Evolutionary conservation across 92 coral and sea anemone genomes (phyloP), one percentile per base, ranked within the genome.

Genomic region (Epizoanthus scotinus): DNA sequence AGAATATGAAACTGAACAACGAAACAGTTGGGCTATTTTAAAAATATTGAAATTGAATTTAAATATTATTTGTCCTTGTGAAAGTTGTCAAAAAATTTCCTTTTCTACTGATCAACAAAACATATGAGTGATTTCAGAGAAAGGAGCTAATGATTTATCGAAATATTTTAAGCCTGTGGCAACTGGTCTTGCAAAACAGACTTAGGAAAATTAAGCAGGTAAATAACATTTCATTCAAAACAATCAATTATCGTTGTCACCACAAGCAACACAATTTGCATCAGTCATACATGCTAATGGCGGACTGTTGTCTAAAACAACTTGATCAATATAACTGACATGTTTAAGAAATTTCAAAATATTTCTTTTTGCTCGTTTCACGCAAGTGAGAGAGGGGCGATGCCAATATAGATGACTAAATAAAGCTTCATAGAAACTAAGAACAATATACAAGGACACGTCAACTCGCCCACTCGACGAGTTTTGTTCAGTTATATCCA

Each of bases 361-460:
- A 44, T 8, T 44, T 44, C 13, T 44, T 44, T 12, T 44, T 44
- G 52, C 52, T 44, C 52, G 8, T 44, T 44, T 44, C 52, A 44
- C 52, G 52, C 14, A 13, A 9, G 52, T 12, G 1, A 26, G 26
- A 17, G 53, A n/a, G 47, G 49, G 10, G 52, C 52, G 52, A 67
- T 67, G 81, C 67, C 67, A 58, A 6, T 18, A 40, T 34, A 34
- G 0, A 60, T 9, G 2, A 40, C n/a, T 75, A 21, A n/a, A 19
- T 31, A 27, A 57, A 58, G 31, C 54, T 20, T 36, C 8, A 73
- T 47, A 26, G 31, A 55, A 63, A 73, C 56, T 29, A 36, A 27
- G 68, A 28, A 75, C 69, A 75, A 59, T 36, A 59, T 57, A 27
- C 29, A 9, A 75, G 7, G 81, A 58, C 40, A 9, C 59, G 66